Conservation (phyloP, 2,888 invertebrate genomes). For the Ennomos erosarius region DNA sequence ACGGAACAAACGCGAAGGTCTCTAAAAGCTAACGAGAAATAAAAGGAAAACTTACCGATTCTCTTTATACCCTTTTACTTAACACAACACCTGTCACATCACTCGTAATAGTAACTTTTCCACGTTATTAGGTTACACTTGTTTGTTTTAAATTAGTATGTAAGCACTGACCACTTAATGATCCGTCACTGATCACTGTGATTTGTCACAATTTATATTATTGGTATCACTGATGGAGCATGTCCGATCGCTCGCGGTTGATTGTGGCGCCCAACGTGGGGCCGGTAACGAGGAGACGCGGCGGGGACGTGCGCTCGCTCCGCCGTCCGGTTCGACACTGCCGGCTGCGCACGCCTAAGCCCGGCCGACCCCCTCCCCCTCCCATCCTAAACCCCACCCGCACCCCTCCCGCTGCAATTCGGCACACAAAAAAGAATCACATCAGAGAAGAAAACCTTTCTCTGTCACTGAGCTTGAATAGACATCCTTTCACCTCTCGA, state of each 20-base stretch:
- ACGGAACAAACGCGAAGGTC: conserved; percentile 4
- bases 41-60: conserved; percentile 45
- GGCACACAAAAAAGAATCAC: conserved; percentile 74
- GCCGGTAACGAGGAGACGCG: conserved; percentile 39
- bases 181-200: conserved; percentile 39
- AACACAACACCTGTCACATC: conserved; percentile 53
- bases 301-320: conserved; percentile 51
- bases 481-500: conserved; percentile 60
- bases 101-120: conserved; percentile 41
- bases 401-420: conserved; percentile 65
- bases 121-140: conserved; percentile 49
- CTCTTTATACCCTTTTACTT: conserved; percentile 26
- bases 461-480: conserved; percentile 75
- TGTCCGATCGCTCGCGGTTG: conserved; percentile 36
- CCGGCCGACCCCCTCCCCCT: conserved; percentile 69
- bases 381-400: conserved; percentile 48
- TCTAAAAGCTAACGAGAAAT: conserved; percentile 6
- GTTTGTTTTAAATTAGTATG: conserved; percentile 43
- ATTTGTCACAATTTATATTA: conserved; percentile 28
- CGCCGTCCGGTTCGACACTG: conserved; percentile 68
- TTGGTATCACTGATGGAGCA: conserved; percentile 11
- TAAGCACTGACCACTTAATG: conserved; percentile 31
- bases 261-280: conserved; percentile 72
- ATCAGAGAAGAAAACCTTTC: conserved; percentile 75
- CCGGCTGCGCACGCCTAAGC: conserved; percentile 80